Percentiles rank a stretch among this genome's conserved stretches.
Evolutionary conservation across 2,113 vertebrate genomes (phyloP).

Genomic region (Merops nubicus): DNA sequence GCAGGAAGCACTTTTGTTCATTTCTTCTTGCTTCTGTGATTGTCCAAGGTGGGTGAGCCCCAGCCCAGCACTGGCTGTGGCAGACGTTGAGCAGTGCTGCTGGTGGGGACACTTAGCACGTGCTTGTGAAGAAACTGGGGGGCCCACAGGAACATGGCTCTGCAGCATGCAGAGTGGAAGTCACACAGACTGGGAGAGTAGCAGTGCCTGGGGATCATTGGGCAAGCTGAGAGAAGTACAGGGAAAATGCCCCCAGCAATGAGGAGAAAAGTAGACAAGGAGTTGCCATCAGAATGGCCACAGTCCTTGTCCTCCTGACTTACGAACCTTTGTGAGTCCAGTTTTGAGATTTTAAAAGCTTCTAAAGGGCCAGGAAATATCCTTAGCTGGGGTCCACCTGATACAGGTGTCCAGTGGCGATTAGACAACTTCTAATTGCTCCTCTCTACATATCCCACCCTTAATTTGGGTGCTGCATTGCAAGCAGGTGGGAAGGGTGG

Average conservation of each 20-base stretch:
- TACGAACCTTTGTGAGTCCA: background rate
- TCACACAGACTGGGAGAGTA: no score
- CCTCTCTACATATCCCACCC: background rate
- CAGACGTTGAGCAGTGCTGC: background rate
- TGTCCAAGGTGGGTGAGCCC: accelerated
- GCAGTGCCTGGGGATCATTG: accelerated
- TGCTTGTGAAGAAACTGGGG: background rate
- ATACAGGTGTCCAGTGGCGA: background rate
- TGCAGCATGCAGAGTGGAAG: background rate
- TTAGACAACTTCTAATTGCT: background rate
- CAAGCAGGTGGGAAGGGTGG: background rate
- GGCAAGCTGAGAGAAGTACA: background rate
- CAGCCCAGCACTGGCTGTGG: accelerated
- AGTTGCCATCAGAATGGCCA: background rate
- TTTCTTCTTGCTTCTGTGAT: background rate
- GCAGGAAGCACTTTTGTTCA: background rate
- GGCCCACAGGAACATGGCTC: background rate
- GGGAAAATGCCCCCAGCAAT: background rate
- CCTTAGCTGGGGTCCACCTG: background rate
- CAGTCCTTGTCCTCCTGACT: background rate
- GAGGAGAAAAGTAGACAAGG: background rate
- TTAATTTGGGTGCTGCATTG: no score
- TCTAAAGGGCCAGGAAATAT: background rate
- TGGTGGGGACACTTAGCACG: accelerated
- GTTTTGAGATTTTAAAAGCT: background rate